Conservation (phyloP, 2,113 vertebrate species). For the Oceanodroma tethys region DNA sequence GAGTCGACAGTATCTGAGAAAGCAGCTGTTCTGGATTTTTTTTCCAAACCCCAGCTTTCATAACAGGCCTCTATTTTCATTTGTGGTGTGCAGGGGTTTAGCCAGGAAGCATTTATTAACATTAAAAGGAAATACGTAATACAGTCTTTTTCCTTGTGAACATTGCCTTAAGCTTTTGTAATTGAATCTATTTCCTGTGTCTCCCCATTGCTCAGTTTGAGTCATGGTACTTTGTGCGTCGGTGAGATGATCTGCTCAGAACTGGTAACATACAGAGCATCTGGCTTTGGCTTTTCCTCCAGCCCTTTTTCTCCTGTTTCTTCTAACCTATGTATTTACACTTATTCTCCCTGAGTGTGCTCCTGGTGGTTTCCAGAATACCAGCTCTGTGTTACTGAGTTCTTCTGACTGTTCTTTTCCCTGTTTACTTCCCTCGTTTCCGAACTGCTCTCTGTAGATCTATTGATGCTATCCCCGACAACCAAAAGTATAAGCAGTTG, state of each 20-base stretch:
- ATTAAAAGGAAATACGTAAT: neutral
- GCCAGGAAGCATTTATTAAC: neutral
- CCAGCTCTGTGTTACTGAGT: neutral
- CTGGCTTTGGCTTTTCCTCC: neutral
- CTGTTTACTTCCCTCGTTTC: conserved; percentile 43
- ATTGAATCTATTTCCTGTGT: neutral
- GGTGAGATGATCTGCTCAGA: neutral
- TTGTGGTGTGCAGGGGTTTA: neutral
- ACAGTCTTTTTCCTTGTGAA: neutral
- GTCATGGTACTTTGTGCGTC: neutral
- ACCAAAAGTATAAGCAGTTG: conserved; percentile 98
- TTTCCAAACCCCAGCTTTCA: neutral
- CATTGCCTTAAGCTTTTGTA: neutral
- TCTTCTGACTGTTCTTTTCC: conserved; percentile 45
- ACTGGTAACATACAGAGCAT: neutral
- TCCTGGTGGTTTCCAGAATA: neutral
- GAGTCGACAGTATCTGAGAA: neutral
- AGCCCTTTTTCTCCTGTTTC: neutral
- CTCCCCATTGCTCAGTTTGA: neutral
- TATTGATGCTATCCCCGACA: conserved; percentile 97
- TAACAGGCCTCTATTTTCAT: neutral
- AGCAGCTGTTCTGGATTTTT: neutral
- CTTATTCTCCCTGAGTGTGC: neutral
- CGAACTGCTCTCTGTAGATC: conserved; percentile 86
- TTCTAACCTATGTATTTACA: neutral